Percentiles rank a stretch among this genome's conserved stretches.
These are phyloP conservation scores for Anadara kagoshimensis DNA, from an alignment of 1,140 invertebrate species.

Conservation along the genomic window DNA sequence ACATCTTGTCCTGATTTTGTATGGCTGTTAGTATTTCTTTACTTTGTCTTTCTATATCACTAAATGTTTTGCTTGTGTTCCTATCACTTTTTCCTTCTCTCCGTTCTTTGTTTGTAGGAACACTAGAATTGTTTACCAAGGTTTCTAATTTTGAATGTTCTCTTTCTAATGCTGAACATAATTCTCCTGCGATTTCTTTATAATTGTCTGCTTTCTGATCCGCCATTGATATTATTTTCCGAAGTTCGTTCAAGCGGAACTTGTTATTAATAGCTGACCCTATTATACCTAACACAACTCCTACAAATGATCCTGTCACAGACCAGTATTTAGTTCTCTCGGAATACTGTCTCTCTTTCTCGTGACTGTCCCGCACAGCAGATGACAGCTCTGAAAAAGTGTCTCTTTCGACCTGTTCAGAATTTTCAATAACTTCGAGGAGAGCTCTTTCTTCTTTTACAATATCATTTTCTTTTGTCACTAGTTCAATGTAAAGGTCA, in stretches of 20 bases:
- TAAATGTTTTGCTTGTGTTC: not conserved
- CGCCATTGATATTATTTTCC: slow-evolving; percentile 76
- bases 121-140: slow-evolving; percentile 51
- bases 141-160: slow-evolving; percentile 60
- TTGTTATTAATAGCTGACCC: slow-evolving; percentile 81
- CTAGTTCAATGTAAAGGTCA: slow-evolving; percentile 79
- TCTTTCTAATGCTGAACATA: slow-evolving; percentile 33
- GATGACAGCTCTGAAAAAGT: slow-evolving; percentile 80
- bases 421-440: slow-evolving; percentile 61
- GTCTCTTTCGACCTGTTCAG: slow-evolving; percentile 78
- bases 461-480: slow-evolving; percentile 75
- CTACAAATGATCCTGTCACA: slow-evolving; percentile 82
- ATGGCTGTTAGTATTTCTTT: slow-evolving; percentile 52
- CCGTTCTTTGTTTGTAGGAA: not conserved
- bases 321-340: slow-evolving; percentile 87
- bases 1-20: slow-evolving; percentile 48
- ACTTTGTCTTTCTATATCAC: slow-evolving; percentile 32
- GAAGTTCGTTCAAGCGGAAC: slow-evolving; percentile 80
- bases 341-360: slow-evolving; percentile 83
- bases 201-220: slow-evolving; percentile 47
- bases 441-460: slow-evolving; percentile 71
- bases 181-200: slow-evolving; percentile 35
- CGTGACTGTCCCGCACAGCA: slow-evolving; percentile 82
- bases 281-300: slow-evolving; percentile 81
- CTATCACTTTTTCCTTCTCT: not conserved